Percentiles rank a stretch among this genome's conserved stretches.
Conservation (phyloP, 2,797 vertebrate species). For the Mus caroli region DNA sequence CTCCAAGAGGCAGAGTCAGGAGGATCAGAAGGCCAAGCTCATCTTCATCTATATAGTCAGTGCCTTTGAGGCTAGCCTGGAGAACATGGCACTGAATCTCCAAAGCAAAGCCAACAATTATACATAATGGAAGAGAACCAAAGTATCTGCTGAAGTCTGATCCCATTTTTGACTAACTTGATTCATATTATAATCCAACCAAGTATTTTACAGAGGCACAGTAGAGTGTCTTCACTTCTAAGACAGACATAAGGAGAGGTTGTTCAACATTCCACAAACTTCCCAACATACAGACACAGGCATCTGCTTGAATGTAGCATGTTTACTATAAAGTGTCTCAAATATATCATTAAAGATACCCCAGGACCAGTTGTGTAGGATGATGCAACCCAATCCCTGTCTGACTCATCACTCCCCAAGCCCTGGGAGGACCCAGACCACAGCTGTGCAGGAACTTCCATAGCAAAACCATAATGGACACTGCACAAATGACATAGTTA, state of each 20-base stretch:
- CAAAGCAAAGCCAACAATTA: not conserved
- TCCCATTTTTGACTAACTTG: not conserved
- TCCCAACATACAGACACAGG: not conserved
- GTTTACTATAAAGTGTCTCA: slow-evolving; percentile 7
- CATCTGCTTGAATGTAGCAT: not conserved
- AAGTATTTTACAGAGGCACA: not conserved
- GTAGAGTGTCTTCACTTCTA: not conserved
- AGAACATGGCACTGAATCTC: not conserved
- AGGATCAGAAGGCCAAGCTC: not conserved
- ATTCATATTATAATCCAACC: slow-evolving; percentile 38
- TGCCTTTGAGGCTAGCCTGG: not conserved
- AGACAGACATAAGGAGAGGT: not conserved
- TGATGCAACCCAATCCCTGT: slow-evolving; percentile 26
- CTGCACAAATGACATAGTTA: slow-evolving; percentile 73
- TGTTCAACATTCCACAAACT: not conserved
- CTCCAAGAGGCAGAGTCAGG: not conserved
- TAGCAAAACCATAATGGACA: slow-evolving; percentile 69
- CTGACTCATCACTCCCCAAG: slow-evolving; percentile 71
- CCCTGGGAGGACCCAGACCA: slow-evolving; percentile 71
- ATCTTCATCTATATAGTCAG: not conserved
- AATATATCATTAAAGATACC: not conserved
- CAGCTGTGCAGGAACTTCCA: slow-evolving; percentile 77
- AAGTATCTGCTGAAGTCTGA: slow-evolving; percentile 21
- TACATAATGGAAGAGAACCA: not conserved
- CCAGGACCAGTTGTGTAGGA: not conserved